Evolutionary conservation across 2,888 invertebrate genomes (phyloP), one percentile per base, ranked within the genome.

Genomic region (Perizoma affinitatum): DNA sequence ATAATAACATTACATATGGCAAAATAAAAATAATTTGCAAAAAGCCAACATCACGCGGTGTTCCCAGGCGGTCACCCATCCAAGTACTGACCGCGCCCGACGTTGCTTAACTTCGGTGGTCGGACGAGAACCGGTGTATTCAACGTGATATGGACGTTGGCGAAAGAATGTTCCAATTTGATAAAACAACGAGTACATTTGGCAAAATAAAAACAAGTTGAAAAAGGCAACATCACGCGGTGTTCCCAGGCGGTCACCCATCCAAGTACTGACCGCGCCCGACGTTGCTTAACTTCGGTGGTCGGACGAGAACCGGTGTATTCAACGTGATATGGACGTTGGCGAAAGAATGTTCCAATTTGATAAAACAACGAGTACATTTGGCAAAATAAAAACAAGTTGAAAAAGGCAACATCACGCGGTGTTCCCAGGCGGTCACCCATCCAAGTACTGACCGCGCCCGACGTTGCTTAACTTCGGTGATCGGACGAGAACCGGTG

Each of bases 81-180:
- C 61, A 63, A 67, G 88, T 87, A 87, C 88, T 88, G 83, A 87
- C 82, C 82, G 77, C 85, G 87, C 86, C 87, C 86, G 83, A 87
- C 79, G 85, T 84, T 84, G 87, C 84, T 86, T 88, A 86, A 86
- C 86, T 87, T 85, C 86, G 84, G 87, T 88, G 87, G 86, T 89
- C 86, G 85, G 87, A 87, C 86, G 87, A 87, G 86, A 87, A 86
- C 85, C 85, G 69, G 68, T 69, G 67, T 69, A 33, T 56, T 68
- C 67, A 69, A 72, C 68, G 70, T 69, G 66, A 67, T 69, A 67
- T 67, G 66, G 66, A 44, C 44, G 44, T 44, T 44, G 44, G 44
- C 47, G 36, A 33, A 48, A 38, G 50, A 2, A 1, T 22, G 22
- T 22, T 22, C 22, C 3, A 22, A 22, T 22, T 22, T 22, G 22